These are phyloP conservation scores for Drosophila fuyamai DNA, from an alignment of 1,140 invertebrate species.

Conservation along the genomic window DNA sequence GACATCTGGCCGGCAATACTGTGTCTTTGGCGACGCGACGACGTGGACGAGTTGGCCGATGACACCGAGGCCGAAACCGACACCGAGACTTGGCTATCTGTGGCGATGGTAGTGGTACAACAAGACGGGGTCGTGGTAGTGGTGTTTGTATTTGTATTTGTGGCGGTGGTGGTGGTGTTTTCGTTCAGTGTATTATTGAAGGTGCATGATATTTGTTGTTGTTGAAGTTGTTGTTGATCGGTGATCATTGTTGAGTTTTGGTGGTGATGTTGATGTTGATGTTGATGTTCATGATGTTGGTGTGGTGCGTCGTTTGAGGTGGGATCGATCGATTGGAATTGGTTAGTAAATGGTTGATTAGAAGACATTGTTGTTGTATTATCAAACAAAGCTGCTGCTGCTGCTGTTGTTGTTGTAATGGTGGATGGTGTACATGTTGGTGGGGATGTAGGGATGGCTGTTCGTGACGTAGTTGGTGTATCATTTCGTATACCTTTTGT, in stretches of 20 bases:
- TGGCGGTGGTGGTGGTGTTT: constrained; percentile 29
- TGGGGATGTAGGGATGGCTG: constrained; percentile 2
- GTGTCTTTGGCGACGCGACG: constrained; percentile 93
- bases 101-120: constrained; percentile 72
- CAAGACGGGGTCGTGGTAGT: constrained; percentile 46
- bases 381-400: constrained; percentile 52
- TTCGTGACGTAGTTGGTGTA: background rate
- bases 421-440: constrained; percentile 1
- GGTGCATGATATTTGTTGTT: constrained; percentile 15
- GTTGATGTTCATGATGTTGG: constrained; percentile 10
- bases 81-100: constrained; percentile 80
- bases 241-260: constrained; percentile 15
- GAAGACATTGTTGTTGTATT: constrained; percentile 52
- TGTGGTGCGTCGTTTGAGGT: constrained; percentile 46
- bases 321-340: constrained; percentile 52
- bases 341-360: constrained; percentile 54
- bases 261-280: constrained; percentile 14
- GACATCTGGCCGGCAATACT: constrained; percentile 96
- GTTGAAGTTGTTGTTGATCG: constrained; percentile 13
- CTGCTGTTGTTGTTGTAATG: constrained; percentile 15
- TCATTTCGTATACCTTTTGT: constrained; percentile 3
- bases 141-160: constrained; percentile 32
- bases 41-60: constrained; percentile 82
- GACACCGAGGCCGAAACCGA: constrained; percentile 76
- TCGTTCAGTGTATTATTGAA: constrained; percentile 13